Conservation (phyloP, 2,113 vertebrate species). For the Rhipidura dahli region DNA sequence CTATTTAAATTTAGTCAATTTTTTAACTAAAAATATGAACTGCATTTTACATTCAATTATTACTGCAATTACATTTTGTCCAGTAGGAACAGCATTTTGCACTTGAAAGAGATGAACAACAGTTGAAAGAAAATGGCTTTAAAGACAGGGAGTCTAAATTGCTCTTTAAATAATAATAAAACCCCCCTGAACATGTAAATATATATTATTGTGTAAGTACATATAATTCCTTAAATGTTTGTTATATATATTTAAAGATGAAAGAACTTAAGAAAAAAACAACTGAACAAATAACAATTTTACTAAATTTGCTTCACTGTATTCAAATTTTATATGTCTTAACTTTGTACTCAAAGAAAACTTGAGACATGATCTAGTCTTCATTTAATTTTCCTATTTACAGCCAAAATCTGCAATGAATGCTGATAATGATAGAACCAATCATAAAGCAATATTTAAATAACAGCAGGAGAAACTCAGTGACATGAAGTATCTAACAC, state of each 20-base stretch:
- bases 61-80: not conserved
- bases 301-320: not conserved
- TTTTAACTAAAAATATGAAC: not conserved
- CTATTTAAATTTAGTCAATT: not conserved
- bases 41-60: not conserved
- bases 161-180: not conserved
- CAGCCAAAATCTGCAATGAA: not conserved
- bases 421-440: not conserved
- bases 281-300: not conserved
- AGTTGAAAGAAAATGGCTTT: not conserved
- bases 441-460: not conserved
- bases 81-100: not conserved
- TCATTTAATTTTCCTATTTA: not conserved
- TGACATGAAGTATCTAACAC: not conserved
- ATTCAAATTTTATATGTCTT: not conserved
- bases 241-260: not conserved
- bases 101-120: not conserved
- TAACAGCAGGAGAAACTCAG: not conserved
- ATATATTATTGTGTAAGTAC: not conserved
- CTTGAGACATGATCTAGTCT: not conserved
- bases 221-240: not conserved
- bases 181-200: fast-evolving
- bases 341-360: not conserved
- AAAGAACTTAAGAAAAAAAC: not conserved
- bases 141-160: not conserved